These are phyloP conservation scores for Pteropus alecto DNA, from an alignment of 2,113 vertebrate genomes.

Conservation along the genomic window DNA sequence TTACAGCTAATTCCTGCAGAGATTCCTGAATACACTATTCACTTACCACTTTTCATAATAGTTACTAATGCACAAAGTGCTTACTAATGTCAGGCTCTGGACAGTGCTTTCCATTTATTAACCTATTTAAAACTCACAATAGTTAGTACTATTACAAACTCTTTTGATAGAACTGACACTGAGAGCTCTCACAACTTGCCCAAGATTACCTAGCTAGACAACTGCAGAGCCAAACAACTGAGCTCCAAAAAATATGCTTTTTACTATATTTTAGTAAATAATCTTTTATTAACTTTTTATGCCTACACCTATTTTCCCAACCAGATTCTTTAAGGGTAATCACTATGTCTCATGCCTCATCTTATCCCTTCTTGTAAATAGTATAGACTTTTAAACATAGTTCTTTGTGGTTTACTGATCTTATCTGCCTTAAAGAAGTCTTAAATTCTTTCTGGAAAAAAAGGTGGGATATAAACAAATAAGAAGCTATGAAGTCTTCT, in stretches of 20 bases:
- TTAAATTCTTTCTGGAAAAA: background rate
- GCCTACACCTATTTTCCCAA: background rate
- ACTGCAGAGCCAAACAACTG: background rate
- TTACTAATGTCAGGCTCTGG: conserved; percentile 49
- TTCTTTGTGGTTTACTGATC: background rate
- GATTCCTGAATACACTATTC: background rate
- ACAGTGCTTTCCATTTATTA: conserved; percentile 28
- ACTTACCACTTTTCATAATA: conserved; percentile 39
- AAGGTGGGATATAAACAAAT: background rate
- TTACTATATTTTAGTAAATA: background rate
- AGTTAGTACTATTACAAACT: conserved; percentile 10
- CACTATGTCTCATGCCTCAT: background rate
- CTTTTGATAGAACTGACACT: conserved; percentile 19
- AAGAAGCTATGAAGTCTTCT: background rate
- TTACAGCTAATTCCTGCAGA: conserved; percentile 37
- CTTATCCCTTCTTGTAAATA: background rate
- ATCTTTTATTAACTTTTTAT: conserved; percentile 1
- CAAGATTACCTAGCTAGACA: background rate
- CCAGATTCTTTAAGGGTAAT: background rate
- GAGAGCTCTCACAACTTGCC: conserved; percentile 25
- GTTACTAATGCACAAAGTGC: conserved; percentile 21
- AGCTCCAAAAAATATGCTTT: background rate
- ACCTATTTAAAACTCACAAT: conserved; percentile 54
- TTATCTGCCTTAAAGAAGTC: background rate
- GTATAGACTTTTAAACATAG: background rate